Evolutionary conservation across 1,140 invertebrate genomes (phyloP), one percentile per base, ranked within the genome.

Genomic region (Bradysia coprophila): DNA sequence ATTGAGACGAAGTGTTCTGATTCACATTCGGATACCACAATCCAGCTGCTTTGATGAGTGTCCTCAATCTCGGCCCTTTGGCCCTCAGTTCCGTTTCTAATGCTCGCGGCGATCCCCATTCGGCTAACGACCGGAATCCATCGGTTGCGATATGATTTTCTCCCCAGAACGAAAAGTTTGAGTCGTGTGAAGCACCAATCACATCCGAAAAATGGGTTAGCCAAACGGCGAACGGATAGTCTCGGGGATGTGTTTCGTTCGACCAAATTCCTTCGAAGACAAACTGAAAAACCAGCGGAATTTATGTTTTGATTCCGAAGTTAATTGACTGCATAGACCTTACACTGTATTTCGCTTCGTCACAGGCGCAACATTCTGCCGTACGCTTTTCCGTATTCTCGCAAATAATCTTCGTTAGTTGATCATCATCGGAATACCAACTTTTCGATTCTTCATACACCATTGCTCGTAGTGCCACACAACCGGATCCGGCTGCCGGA

Each of bases 141-240:
- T 92, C 85, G 0, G 82, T 83, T 6, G 95, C 86, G 43, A 81
- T 73, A 38, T 82, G 78, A 21, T 91, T 90, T 52, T 90, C 84
- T 9, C 87, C 81, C 94, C 94, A 99, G 52, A 98, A 88, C 10
- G 76, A 74, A 56, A 92, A 98, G 53, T 88, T 84, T 1, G 73
- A 69, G 36, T 80, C 81, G 55, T 99, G 96, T 0, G 87, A 85
- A 5, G 91, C 94, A 1, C 95, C 96, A 48, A 99, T 88, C 20
- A 98, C 73, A 62, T 98, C 94, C 10, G 92, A 97, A 66, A 98
- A 99, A 61, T 98, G 94, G 0, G 93, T 91, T 46, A 96, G 63
- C 79, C 85, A 91, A 16, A 75, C 56, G 10, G 81, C 78, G 49
- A 80, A 76, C 4, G 95, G 96, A 63, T 88, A 99, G 58, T 97